Conservation (phyloP, 2,888 invertebrate species). For the Monoplex corrugatus region DNA sequence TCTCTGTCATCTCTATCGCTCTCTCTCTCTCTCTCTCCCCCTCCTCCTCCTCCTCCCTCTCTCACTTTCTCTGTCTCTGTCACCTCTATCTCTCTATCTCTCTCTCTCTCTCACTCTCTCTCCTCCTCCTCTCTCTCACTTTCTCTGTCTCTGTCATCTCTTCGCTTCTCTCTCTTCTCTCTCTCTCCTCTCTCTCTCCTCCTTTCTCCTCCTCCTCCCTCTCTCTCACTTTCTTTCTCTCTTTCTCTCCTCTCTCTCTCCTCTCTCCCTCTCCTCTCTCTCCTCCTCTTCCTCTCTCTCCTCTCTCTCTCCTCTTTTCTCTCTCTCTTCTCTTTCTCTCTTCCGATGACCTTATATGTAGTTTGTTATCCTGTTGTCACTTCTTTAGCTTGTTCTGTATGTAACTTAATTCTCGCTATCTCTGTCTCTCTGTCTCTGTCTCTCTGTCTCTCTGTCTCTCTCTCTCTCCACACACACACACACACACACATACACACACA, state of each 20-base stretch:
- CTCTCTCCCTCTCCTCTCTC: neutral
- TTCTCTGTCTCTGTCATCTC: no score
- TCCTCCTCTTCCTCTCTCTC: neutral
- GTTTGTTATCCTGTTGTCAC: no score
- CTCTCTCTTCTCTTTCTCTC: neutral
- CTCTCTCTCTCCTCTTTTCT: neutral
- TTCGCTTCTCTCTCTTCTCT: neutral
- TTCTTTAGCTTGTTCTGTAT: no score
- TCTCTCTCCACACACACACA: no score
- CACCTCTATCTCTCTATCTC: no score
- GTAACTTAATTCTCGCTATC: no score
- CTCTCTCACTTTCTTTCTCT: neutral
- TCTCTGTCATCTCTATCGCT: neutral
- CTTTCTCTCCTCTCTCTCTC: neutral
- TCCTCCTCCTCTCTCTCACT: no score
- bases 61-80: no score
- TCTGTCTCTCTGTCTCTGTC: no score
- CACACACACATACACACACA: no score
- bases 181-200: neutral
- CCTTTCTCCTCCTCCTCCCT: neutral
- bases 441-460: no score
- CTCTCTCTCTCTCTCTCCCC: neutral
- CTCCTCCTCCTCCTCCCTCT: neutral
- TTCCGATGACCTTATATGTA: neutral
- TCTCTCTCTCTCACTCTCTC: no score